Conservation (phyloP, 2,888 invertebrate genomes). For the Xestia sexstrigata region DNA sequence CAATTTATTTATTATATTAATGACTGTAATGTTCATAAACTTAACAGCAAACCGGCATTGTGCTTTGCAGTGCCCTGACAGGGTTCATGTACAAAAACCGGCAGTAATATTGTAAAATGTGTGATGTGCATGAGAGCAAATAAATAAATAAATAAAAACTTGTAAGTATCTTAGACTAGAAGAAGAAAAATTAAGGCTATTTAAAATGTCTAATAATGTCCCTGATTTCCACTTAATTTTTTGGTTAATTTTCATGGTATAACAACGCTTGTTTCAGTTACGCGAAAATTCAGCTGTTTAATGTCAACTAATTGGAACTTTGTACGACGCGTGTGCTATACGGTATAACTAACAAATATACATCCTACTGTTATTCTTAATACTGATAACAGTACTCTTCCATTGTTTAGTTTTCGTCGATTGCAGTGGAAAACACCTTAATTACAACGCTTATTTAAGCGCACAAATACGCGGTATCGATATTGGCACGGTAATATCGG, state of each 20-base stretch:
- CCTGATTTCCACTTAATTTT: neutral
- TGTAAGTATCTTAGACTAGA: neutral
- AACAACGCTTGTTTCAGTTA: slow-evolving; percentile 21
- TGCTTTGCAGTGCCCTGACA: no score
- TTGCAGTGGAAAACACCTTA: slow-evolving; percentile 34
- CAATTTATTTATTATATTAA: no score
- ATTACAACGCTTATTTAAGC: slow-evolving; percentile 40
- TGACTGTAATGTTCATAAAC: no score
- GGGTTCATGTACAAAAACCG: no score
- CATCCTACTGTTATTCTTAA: slow-evolving; percentile 60
- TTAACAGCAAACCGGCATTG: no score
- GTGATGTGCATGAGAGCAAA: no score
- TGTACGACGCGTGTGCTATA: slow-evolving; percentile 27
- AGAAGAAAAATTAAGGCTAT: neutral
- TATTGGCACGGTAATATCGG: no score
- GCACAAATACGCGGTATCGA: neutral
- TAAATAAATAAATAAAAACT: no score
- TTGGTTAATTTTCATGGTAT: slow-evolving; percentile 17
- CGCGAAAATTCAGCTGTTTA: slow-evolving; percentile 46
- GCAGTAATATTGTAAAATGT: no score
- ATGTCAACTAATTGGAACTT: slow-evolving; percentile 38
- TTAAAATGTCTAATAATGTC: neutral
- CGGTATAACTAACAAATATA: slow-evolving; percentile 9
- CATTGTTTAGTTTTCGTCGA: slow-evolving; percentile 70
- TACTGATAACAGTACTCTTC: slow-evolving; percentile 62